Base-by-base conservation (phyloP, 2,888 invertebrate genomes). In the Periphyllus acericola region DNA sequence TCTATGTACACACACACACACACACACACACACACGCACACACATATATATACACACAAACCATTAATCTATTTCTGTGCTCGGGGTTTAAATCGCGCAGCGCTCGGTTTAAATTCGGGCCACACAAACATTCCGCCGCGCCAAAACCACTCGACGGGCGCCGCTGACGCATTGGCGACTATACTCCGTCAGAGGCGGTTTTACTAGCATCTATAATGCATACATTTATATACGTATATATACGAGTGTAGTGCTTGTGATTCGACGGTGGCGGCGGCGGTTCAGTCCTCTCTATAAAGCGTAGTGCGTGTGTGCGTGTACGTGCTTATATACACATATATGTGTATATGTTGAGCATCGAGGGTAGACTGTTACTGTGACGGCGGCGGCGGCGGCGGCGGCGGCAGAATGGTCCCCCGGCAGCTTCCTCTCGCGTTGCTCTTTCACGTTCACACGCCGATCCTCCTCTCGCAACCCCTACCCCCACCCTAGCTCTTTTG, bases 371-470 rank as follows among this genome's bases (percentile, higher is more conserved):
- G 71, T 71, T n/a, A 82, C 82, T 72, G 82, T 82, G 82, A 82
- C 82, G 82, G 78, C 19, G 75, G 40, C 72, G 46, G 46, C 14
- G 46, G 46, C 14, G 46, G 36, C 36, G 36, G 36, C 6, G 36
- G 36, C 6, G 80, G 81, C 40, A 81, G 66, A 66, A 68, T 8
- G 68, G 60, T 74, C 29, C 55, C 72, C 74, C 60, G 4, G 36
- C 72, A 71, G 82, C 74, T 55, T 83, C 83, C 66, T 14, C 83
- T 46, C 78, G 21, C 84, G 34, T 78, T 68, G 84, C 68, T 78
- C 76, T 85, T 85, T 85, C 84, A 68, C 84, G 68, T 78, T 78
- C 84, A 78, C 84, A 85, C 84, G 78, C 75, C 83, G 60, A 75
- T 76, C 82, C 83, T 21, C 40, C 40, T 36, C 46, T 11, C 4